A percentile compares a stretch with the other conserved stretches of the same genome.
phyloP scores from a whole-genome alignment of 2,888 invertebrate genomes.

The Panorpa germanica region DNA sequence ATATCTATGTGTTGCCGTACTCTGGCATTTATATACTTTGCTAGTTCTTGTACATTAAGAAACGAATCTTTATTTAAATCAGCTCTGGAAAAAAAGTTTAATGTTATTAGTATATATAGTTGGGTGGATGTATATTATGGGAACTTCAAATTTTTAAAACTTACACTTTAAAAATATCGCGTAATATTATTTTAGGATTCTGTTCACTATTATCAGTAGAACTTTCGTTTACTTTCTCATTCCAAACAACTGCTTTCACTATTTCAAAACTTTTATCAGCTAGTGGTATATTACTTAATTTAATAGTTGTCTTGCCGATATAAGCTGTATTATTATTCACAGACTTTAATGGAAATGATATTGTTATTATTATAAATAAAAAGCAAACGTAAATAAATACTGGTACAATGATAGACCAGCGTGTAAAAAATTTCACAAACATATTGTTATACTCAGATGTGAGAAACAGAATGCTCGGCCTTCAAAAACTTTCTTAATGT shows the following conservation, averaged over 20 bases:
- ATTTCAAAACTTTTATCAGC: constrained; percentile 7
- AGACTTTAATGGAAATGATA: constrained; percentile 26
- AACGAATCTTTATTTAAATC: constrained; percentile 35
- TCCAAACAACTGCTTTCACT: no score
- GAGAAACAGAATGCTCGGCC: no score
- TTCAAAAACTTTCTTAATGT: no score
- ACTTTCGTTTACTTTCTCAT: no score
- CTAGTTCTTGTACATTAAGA: constrained; percentile 39
- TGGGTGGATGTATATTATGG: not conserved
- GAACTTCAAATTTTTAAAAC: constrained; percentile 10
- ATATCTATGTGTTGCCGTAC: constrained; percentile 48
- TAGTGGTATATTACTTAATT: constrained; percentile 7
- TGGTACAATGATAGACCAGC: constrained; percentile 34
- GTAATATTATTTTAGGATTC: constrained; percentile 14
- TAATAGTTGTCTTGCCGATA: constrained; percentile 4
- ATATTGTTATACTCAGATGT: no score
- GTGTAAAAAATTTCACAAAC: no score
- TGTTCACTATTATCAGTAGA: constrained; percentile 10
- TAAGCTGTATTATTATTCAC: constrained; percentile 6
- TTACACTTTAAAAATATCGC: constrained; percentile 24
- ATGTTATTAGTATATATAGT: no score
- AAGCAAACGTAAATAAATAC: constrained; percentile 32
- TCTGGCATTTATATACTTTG: constrained; percentile 43
- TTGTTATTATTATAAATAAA: constrained; percentile 29
- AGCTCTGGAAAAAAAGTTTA: no score